Evolutionary conservation across 2,797 vertebrate species (phyloP).

Genomic region (Hirundo rustica): DNA sequence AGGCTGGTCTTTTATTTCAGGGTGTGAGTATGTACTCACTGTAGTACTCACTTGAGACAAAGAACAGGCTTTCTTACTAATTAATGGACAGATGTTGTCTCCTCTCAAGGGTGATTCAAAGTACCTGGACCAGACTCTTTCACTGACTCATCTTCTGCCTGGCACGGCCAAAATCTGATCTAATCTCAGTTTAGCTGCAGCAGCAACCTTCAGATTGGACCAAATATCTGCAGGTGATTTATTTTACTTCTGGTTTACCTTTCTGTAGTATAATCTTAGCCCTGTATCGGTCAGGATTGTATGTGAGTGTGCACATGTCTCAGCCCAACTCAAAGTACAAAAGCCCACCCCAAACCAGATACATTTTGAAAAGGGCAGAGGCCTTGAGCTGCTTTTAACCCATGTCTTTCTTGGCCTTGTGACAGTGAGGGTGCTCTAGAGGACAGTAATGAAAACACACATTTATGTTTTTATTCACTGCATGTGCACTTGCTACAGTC

Average conservation of each 20-base stretch:
- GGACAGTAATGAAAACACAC: not conserved
- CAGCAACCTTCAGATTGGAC: not conserved
- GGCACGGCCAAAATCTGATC: not conserved
- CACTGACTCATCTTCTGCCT: not conserved
- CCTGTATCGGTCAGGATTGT: accelerated
- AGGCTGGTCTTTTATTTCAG: not conserved
- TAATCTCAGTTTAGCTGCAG: not conserved
- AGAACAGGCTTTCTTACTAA: not conserved
- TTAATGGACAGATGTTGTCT: not conserved
- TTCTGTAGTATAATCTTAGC: not conserved
- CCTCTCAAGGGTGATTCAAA: not conserved
- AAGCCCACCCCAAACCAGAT: accelerated
- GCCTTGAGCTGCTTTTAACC: not conserved
- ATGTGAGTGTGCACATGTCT: accelerated
- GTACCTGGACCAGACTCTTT: not conserved
- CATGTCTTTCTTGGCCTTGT: not conserved
- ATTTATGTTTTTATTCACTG: not conserved
- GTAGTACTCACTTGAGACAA: not conserved
- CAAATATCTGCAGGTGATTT: not conserved
- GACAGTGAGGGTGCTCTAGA: not conserved
- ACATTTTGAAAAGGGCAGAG: not conserved
- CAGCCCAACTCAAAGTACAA: not conserved
- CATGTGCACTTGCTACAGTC: not conserved
- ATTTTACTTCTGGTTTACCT: not conserved
- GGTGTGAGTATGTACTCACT: not conserved